These are phyloP conservation scores for Andricus quercusramuli DNA, from an alignment of 2,888 invertebrate species.

Conservation along the genomic window DNA sequence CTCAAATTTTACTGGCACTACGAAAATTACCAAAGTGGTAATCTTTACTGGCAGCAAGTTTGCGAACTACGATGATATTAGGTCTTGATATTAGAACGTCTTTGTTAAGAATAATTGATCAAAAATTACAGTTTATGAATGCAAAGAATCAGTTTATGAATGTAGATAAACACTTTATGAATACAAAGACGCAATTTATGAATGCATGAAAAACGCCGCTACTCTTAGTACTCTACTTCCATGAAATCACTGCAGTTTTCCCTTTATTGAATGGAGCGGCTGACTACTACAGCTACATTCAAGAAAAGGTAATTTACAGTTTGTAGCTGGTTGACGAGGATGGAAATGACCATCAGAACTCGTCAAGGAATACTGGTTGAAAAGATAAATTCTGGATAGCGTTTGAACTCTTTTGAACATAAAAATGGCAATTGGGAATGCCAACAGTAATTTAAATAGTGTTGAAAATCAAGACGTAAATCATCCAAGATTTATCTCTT, in stretches of 20 bases:
- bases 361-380: neutral
- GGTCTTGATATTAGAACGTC: neutral
- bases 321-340: neutral
- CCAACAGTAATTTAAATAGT: neutral
- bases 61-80: conserved; percentile 35
- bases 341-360: neutral
- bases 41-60: conserved; percentile 1
- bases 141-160: conserved; percentile 32
- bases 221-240: conserved; percentile 59
- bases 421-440: neutral
- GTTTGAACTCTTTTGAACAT: neutral
- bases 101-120: conserved; percentile 23
- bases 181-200: conserved; percentile 37
- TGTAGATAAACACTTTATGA: neutral
- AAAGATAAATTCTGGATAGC: neutral
- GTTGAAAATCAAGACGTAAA: neutral
- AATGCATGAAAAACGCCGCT: conserved; percentile 52
- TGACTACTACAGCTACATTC: neutral
- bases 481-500: conserved; percentile 2
- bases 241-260: conserved; percentile 21
- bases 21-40: neutral
- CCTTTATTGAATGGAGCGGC: neutral
- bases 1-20: conserved; percentile 1
- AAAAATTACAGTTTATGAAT: conserved; percentile 5
- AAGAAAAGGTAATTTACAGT: neutral